phyloP scores from a whole-genome alignment of 2,797 vertebrate genomes.

The Gadopsis marmoratus region DNA sequence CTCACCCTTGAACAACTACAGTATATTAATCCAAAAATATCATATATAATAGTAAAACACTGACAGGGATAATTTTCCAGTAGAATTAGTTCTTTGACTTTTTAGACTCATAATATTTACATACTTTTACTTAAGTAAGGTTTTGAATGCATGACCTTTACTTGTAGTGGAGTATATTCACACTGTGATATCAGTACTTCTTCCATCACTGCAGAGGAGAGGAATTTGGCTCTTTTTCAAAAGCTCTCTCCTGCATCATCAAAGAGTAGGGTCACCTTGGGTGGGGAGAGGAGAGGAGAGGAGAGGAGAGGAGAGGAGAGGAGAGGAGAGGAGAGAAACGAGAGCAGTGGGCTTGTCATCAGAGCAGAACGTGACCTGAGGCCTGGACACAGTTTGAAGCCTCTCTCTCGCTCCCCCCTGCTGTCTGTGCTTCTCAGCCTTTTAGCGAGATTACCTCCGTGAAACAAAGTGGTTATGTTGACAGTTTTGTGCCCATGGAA shows the following conservation, averaged over 20 bases:
- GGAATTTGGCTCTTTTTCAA: slow-evolving; percentile 8
- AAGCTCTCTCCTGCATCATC: slow-evolving; percentile 46
- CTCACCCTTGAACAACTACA: too few species aligned
- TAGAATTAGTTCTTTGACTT: neutral
- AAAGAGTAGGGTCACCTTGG: slow-evolving; percentile 54
- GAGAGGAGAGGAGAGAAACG: slow-evolving; percentile 38
- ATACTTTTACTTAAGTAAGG: neutral
- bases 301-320: slow-evolving; percentile 3
- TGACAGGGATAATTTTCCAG: neutral
- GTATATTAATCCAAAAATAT: neutral
- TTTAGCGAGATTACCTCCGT: slow-evolving; percentile 51
- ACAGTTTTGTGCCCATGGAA: slow-evolving; percentile 37
- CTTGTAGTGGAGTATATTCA: neutral
- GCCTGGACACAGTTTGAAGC: slow-evolving; percentile 54
- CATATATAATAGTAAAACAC: neutral
- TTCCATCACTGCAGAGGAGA: neutral
- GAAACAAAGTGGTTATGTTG: slow-evolving; percentile 39
- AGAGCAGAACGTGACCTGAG: slow-evolving; percentile 70
- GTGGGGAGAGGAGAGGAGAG: slow-evolving; percentile 23
- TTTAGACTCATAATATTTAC: neutral
- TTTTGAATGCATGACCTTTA: neutral
- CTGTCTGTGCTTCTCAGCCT: slow-evolving; percentile 46
- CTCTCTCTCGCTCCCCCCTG: slow-evolving; percentile 18
- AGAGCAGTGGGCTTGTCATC: slow-evolving; percentile 58
- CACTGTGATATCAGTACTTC: neutral